Evolutionary conservation across 2,797 vertebrate genomes (phyloP), one percentile per base, ranked within the genome.

Genomic region (Lepilemur ruficaudatus): DNA sequence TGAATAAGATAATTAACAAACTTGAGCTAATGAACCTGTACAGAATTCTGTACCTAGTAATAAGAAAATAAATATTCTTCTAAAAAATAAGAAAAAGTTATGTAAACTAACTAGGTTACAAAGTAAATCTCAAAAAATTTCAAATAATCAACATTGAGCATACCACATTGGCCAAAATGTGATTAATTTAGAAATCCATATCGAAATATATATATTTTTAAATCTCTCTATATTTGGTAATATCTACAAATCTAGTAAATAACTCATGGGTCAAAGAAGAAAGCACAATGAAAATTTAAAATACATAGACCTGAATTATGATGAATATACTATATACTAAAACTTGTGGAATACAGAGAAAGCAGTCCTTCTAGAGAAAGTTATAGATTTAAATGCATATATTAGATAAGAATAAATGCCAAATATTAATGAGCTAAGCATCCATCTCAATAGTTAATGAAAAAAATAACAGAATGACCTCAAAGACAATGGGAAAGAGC

Each of bases 271-370:
- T 84, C 65, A 92, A 57, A 95, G 59, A 25, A 94, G 43, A 73
- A 88, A 72, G 89, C n/a, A 81, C 80, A 75, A 84, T 5, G 48
- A 11, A 93, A 93, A 57, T 97, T 61, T 84, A 72, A 86, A 90
- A 90, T 57, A 73, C 7, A 61, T 28, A 87, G 41, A 69, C 22
- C 8, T 65, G 25, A 72, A 92, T 80, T 91, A 80, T 80, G 48
- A 52, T 59, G 7, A 73, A 59, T 73, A 69, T 0, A 32, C 11
- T 41, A 35, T n/a, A 80, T 32, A 67, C 25, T 69, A 69, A 93
- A 95, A 76, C 30, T n/a, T 73, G 12, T 43, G 18, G 13, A 7
- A 50, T 78, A 52, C 6, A 90, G 20, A 94, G 50, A 89, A 92
- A 63, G 7, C 9, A 46, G 15, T 76, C 89, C 20, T 80, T 69